Evolutionary conservation across 2,888 invertebrate genomes (phyloP), one percentile per base, ranked within the genome.

Genomic region (Diaprepes abbreviatus): DNA sequence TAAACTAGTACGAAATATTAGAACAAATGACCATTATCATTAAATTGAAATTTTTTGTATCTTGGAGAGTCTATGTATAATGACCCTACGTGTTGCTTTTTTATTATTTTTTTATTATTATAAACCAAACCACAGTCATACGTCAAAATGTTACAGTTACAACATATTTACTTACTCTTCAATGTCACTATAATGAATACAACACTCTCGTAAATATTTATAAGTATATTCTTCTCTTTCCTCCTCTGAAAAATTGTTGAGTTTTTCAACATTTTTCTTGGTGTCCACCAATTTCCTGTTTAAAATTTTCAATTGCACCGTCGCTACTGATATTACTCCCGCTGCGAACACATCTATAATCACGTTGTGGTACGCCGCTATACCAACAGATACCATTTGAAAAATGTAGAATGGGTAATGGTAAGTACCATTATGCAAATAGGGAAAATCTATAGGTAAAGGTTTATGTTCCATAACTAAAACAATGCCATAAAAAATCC

Each of bases 371-470:
- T 21, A 58, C 4, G 64, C 59, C 6, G 48, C 33, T 9, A 59
- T 3, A 1, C 6, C 10, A 7, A 68, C n/a, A 3, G 43, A 35
- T 6, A 64, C n/a, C 5, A 28, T 9, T 21, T 67, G 52, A 14
- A 68, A 68, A 28, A 43, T 10, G 43, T 58, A 71, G 14, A 68
- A 71, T 7, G 68, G 67, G 16, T 59, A 59, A 28, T 68, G 64
- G 35, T 52, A 68, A 21, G 54, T 17, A 9, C 71, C 71, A 35
- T 71, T 33, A 48, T 57, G 43, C 19, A 71, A 68, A 40, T 63
- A 67, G 3, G 67, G 71, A 64, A 71, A 71, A 9, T 71, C 71
- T 21, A 68, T 40, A 24, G 71, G 71, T 12, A 71, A 40, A 5
- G 48, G 9, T 21, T 59, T 55, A 6, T 16, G 6, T 19, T 65